phyloP scores from a whole-genome alignment of 2,888 invertebrate species.

The Tetanocera ferruginea region DNA sequence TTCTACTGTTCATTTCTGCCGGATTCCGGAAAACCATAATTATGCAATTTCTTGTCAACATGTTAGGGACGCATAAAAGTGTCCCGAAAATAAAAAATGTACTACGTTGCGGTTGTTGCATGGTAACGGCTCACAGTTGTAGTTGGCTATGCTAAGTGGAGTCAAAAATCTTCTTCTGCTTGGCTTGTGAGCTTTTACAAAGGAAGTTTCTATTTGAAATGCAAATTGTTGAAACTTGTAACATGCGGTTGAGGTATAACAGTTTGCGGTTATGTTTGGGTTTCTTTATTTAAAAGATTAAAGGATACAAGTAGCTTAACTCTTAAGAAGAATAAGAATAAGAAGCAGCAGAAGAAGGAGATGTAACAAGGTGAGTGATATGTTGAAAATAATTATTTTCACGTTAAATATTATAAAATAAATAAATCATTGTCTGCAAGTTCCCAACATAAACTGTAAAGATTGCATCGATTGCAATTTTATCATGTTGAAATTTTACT shows the following conservation, averaged over 20 bases:
- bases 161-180: background rate
- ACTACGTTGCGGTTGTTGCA: background rate
- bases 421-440: too few relatives aligned
- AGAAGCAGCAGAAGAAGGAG: too few relatives aligned
- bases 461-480: too few relatives aligned
- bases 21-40: conserved; percentile 64
- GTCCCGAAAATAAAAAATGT: background rate
- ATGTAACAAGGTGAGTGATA: too few relatives aligned
- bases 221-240: conserved; percentile 27
- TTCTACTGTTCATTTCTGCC: conserved; percentile 39
- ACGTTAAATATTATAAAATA: too few relatives aligned
- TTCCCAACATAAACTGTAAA: too few relatives aligned
- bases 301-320: too few relatives aligned
- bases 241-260: conserved; percentile 24
- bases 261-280: background rate
- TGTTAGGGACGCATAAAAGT: conserved; percentile 46
- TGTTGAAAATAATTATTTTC: too few relatives aligned
- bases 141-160: background rate
- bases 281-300: background rate
- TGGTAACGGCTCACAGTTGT: background rate
- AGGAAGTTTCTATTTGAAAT: conserved; percentile 1
- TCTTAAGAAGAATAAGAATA: too few relatives aligned
- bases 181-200: background rate
- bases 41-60: conserved; percentile 67
- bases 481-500: too few relatives aligned